Percentiles rank a stretch among this genome's conserved stretches.
phyloP scores from a whole-genome alignment of 2,113 vertebrate species.

The Gymnogyps californianus region DNA sequence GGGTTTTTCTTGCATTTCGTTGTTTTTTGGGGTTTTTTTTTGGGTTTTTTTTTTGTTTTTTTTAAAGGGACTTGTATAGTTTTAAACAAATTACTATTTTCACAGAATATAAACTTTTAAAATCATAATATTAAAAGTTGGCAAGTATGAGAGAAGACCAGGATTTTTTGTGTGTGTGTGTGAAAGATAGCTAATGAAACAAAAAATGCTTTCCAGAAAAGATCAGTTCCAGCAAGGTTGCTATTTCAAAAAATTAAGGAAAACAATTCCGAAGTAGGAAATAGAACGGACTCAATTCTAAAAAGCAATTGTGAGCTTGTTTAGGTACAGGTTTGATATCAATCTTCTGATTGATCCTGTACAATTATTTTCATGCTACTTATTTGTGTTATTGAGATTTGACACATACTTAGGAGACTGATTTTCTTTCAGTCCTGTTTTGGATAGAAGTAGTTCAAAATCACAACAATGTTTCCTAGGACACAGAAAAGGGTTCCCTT shows the following conservation, averaged over 20 bases:
- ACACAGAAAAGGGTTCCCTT: not conserved
- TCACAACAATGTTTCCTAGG: not conserved
- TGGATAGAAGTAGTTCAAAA: not conserved
- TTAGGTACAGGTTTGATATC: not conserved
- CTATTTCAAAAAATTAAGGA: not conserved
- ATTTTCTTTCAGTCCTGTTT: not conserved
- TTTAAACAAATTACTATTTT: not conserved
- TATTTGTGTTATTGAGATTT: not conserved
- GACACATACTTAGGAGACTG: not conserved
- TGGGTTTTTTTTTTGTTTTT: not conserved
- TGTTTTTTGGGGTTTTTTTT: not conserved
- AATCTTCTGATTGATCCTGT: not conserved
- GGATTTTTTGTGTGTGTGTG: not conserved
- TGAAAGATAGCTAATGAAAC: not conserved
- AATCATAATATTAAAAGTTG: not conserved
- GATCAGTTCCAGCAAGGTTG: not conserved
- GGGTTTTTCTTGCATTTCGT: rapidly evolving
- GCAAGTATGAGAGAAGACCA: not conserved
- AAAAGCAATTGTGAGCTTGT: not conserved
- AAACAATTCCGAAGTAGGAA: not conserved
- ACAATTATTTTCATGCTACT: not conserved
- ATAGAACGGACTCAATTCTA: not conserved
- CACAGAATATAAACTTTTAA: not conserved
- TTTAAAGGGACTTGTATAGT: not conserved
- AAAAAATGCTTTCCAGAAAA: not conserved